Evolutionary conservation across 2,797 vertebrate genomes (phyloP).

Genomic region (Thamnophis elegans): DNA sequence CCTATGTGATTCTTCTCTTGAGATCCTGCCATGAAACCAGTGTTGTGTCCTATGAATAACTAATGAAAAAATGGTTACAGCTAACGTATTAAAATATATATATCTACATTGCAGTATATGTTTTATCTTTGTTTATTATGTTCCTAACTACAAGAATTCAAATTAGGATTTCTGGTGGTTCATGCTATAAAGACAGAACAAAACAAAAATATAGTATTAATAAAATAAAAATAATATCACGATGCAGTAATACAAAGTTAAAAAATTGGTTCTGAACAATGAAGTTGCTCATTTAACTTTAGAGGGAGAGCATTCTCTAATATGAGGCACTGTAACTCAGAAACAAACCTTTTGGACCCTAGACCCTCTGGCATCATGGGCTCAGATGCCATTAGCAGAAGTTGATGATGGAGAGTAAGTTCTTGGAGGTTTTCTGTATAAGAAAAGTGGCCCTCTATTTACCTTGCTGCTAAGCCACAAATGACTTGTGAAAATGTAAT

Average conservation of each 20-base stretch:
- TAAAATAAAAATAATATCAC: neutral
- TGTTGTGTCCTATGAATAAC: constrained; percentile 96
- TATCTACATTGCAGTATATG: neutral
- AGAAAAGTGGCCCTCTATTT: neutral
- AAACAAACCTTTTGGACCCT: neutral
- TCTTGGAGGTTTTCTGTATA: neutral
- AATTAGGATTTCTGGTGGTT: neutral
- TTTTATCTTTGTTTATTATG: neutral
- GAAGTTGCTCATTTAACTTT: neutral
- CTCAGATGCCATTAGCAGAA: neutral
- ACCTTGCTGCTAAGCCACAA: neutral
- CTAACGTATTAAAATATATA: neutral
- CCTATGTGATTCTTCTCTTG: constrained; percentile 93
- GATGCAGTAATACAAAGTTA: neutral
- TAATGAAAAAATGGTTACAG: constrained; percentile 58
- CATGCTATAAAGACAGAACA: neutral
- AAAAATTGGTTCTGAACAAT: neutral
- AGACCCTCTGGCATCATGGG: neutral
- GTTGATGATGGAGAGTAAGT: neutral
- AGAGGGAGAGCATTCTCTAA: neutral
- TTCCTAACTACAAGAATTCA: neutral
- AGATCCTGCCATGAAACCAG: constrained; percentile 97
- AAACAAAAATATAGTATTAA: neutral
- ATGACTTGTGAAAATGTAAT: neutral
- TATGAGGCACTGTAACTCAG: neutral